Base-by-base conservation (phyloP, 2,888 invertebrate genomes). In the Coenonympha glycerion region DNA sequence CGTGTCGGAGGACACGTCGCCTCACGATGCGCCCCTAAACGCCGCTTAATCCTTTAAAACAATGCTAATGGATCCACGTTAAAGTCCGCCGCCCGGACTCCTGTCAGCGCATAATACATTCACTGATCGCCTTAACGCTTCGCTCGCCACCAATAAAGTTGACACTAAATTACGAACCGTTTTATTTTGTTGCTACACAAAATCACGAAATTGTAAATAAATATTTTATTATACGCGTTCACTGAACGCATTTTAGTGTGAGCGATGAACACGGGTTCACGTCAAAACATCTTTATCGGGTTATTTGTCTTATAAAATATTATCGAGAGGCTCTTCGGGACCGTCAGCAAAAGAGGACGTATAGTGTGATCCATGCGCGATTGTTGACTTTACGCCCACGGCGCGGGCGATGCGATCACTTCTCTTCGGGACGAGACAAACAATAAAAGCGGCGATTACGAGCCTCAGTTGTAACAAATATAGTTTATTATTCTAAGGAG, bases 221-320 rank as follows among this genome's bases (percentile, higher is more conserved):
- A 83, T 84, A 81, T 85, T 84, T 80, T 83, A 85, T 83, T 77
- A 80, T 82, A 80, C 79, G 73, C 76, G 80, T 80, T 79, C 85
- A 83, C 65, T 84, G 84, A 75, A 78, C 79, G 80, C 86, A 85
- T 85, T 85, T 85, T 82, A 79, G 85, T 85, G 82, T 85, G 84
- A 85, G 83, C 85, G 83, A 84, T 84, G 86, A 83, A 87, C 86
- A 86, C 78, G 79, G 86, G 82, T 87, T 79, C 86, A 84, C 81
- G 87, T 87, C 87, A 87, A 84, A 87, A 87, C 85, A 86, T 87
- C 85, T 87, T 86, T 86, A 87, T 87, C 86, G 79, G 80, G 85
- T 86, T 87, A 86, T 86, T 87, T 87, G 87, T 87, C 86, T 87
- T 87, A 86, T 85, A 85, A 86, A 87, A 86, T 86, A 85, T 85